Evolutionary conservation across 2,113 vertebrate species (phyloP), one percentile per base, ranked within the genome.

Genomic region (Salvator merianae): DNA sequence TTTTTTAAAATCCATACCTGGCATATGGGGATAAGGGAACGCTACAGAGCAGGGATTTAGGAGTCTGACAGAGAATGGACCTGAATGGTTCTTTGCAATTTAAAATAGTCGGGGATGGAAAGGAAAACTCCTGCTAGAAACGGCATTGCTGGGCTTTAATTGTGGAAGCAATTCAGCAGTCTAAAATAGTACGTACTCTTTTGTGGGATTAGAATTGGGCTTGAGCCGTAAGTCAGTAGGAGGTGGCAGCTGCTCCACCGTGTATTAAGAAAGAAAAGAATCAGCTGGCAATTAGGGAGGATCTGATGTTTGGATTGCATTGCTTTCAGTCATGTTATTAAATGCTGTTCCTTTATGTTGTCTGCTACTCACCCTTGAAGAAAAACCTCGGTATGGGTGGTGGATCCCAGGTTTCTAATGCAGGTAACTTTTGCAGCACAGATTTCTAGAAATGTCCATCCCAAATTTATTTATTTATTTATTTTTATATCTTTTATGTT

Each of bases 211-310:
- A 90, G 89, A 93, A 90, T 16, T 87, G 89, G 86, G 84, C 80
- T 90, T 93, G 92, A 93, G 82, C 82, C 84, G 32, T 81, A 82
- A 62, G 88, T 93, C 87, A 87, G 86, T 89, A 88, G 82, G 34
- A 91, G 84, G 78, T 74, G 84, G 88, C 92, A 94, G 94, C 92
- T 94, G 93, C 84, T 87, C 82, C 82, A 89, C 63, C 77, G 69
- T 87, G 32, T 18, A 38, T 87, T 74, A 82, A 74, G 80, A 84
- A 36, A 43, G 76, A 86, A 30, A 76, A 86, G 59, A 40, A 63
- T 66, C 79, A 88, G 72, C 20, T 26, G 30, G 66, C 22, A 66
- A 59, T 59, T 59, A 28, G 63, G 32, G 34, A 16, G n/a, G 77
- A 53, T 22, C 13, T 92, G 88, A 77, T 73, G 77, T 81, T 82